phyloP scores from a whole-genome alignment of 2,888 invertebrate genomes.

The Caenorhabditis wallacei region DNA sequence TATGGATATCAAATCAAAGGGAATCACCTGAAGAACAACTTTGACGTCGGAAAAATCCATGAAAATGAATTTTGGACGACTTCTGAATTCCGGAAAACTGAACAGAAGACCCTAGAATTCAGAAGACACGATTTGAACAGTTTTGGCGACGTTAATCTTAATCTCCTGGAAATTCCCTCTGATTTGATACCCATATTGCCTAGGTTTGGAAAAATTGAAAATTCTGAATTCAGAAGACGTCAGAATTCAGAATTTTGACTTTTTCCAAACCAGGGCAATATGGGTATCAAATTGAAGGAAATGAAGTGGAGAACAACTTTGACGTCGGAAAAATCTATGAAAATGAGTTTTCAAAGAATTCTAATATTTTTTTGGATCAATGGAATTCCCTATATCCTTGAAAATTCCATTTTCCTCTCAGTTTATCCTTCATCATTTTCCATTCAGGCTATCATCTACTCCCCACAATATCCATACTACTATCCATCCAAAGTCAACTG shows the following conservation, averaged over 20 bases:
- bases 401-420: background rate
- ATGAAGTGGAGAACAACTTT: background rate
- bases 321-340: background rate
- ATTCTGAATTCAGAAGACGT: conserved; percentile 27
- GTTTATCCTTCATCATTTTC: no score
- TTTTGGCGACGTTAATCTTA: background rate
- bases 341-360: no score
- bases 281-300: background rate
- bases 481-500: conserved; percentile 70
- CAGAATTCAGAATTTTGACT: background rate
- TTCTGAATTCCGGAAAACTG: background rate
- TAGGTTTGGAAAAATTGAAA: background rate
- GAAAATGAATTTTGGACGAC: background rate
- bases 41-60: background rate
- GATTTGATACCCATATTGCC: conserved; percentile 7
- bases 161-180: background rate
- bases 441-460: conserved; percentile 64
- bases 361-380: no score
- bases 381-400: no score
- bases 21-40: background rate
- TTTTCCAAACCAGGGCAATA: background rate
- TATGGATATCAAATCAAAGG: background rate
- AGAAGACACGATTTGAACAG: background rate
- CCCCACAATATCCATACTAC: conserved; percentile 70
- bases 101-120: background rate